Evolutionary conservation across 2,797 vertebrate species (phyloP), one percentile per base, ranked within the genome.

Genomic region (Coendou prehensilis): DNA sequence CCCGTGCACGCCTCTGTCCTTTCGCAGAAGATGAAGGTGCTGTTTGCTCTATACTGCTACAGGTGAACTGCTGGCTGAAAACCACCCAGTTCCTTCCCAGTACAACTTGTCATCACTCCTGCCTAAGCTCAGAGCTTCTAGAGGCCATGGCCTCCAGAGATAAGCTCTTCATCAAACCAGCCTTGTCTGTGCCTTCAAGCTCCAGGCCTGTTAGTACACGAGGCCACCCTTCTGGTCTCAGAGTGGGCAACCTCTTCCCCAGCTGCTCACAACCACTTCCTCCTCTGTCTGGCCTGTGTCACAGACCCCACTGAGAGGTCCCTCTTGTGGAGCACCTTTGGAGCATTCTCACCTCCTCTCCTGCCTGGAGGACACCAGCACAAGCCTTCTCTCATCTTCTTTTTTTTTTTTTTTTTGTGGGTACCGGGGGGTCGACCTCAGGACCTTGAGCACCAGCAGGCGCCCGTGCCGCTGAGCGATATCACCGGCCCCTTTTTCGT

Each of bases 61-160:
- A 89, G 64, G 54, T 30, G 67, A 95, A 59, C 47, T 4, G 1
- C 11, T 73, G 54, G 5, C 57, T 83, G 67, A 76, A 86, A 91
- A 71, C 67, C 28, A 28, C 41, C 78, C 14, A 6, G 41, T 14
- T 73, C 84, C 78, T 88, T 79, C 89, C 81, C 78, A 50, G 85
- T 79, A 10, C 67, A 50, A 33, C 71, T 30, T 96, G 89, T 95
- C 95, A 97, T 92, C 96, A 96, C 80, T 73, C 33, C n/a, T 22
- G 47, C 76, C 67, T 89, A 89, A 79, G 71, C 94, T 91, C 94
- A 73, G 83, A 28, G 64, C 86, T 87, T 78, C 92, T 37, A 45
- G 86, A 91, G 78, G 84, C n/a, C 71, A 1, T 47, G 93, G 95
- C 89, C 93, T 50, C 56, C 47, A 56, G 88, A 94, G 94, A 93